Evolutionary conservation across 2,888 invertebrate species (phyloP).

Genomic region (Pyrochroa serraticornis): DNA sequence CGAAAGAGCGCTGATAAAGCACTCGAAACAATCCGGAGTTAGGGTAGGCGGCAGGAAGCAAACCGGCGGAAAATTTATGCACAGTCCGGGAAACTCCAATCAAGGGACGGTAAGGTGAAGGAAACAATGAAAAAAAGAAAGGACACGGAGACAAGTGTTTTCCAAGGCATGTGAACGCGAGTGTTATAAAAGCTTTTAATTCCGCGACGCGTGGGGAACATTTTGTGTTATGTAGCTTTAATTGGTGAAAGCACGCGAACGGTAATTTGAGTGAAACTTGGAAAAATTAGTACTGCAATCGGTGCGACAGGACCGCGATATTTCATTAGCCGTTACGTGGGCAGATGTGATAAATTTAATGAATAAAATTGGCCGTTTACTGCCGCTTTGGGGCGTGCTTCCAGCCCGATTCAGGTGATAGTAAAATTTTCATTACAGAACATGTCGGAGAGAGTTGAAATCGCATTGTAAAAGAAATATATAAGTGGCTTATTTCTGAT

Average conservation of each 20-base stretch:
- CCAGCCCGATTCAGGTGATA: neutral
- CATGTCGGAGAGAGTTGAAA: neutral
- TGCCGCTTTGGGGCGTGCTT: neutral
- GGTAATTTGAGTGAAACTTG: neutral
- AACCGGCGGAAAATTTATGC: constrained; percentile 12
- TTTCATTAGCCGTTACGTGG: neutral
- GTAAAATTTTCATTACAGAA: constrained; percentile 4
- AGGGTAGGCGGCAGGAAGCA: constrained; percentile 2
- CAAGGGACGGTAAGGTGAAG: constrained; percentile 6
- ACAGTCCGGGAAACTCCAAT: constrained; percentile 11
- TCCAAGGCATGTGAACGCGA: constrained; percentile 5
- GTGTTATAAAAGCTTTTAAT: constrained; percentile 6
- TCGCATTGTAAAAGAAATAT: constrained; percentile 9
- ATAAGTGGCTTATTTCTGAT: constrained; percentile 14
- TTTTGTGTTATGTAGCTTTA: neutral
- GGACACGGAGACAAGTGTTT: neutral
- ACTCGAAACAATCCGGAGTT: constrained; percentile 6
- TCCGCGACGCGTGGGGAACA: neutral
- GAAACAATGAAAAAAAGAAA: constrained; percentile 2
- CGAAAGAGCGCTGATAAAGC: constrained; percentile 17
- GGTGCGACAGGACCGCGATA: neutral
- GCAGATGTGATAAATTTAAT: too few relatives aligned
- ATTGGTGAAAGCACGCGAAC: constrained; percentile 8
- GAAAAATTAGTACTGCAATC: constrained; percentile 1
- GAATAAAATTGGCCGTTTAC: neutral